Evolutionary conservation across 2,888 invertebrate genomes (phyloP).

Genomic region (Altica lythri): DNA sequence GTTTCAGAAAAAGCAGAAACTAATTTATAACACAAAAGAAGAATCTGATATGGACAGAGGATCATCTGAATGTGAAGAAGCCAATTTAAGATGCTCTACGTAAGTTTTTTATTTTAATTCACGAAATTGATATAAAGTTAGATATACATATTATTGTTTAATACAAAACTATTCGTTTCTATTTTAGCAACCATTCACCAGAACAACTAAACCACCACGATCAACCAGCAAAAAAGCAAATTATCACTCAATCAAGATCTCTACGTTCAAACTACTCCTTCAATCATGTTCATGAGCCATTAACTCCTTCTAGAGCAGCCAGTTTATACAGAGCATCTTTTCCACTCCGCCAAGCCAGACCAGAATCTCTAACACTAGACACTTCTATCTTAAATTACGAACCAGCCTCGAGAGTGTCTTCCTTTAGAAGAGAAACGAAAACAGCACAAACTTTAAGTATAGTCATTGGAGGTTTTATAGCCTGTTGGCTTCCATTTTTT

Average conservation of each 20-base stretch:
- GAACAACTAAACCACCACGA: conserved; percentile 41
- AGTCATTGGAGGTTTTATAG: conserved; percentile 85
- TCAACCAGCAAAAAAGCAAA: conserved; percentile 41
- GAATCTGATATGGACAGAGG: conserved; percentile 56
- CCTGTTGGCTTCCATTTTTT: conserved; percentile 89
- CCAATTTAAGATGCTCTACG: conserved; percentile 52
- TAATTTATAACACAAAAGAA: conserved; percentile 51
- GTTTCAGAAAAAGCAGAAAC: conserved; percentile 53
- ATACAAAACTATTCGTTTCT: too few relatives aligned
- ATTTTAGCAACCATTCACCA: conserved; percentile 43
- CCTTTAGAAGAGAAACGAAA: conserved; percentile 79
- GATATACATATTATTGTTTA: neutral
- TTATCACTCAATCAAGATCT: conserved; percentile 43
- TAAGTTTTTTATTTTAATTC: too few relatives aligned
- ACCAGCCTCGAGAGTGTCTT: conserved; percentile 64
- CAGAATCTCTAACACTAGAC: conserved; percentile 62
- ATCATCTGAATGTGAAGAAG: conserved; percentile 57
- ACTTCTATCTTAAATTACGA: conserved; percentile 62
- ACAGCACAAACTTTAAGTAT: conserved; percentile 86
- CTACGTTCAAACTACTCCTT: conserved; percentile 53
- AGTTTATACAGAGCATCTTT: conserved; percentile 48
- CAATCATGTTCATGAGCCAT: conserved; percentile 45
- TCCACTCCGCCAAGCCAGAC: conserved; percentile 50
- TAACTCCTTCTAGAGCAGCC: conserved; percentile 47
- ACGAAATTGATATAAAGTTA: too few relatives aligned